Percentiles rank a stretch among this genome's conserved stretches.
Evolutionary conservation across 2,888 invertebrate species (phyloP).

Genomic region (Tinea pellionella): DNA sequence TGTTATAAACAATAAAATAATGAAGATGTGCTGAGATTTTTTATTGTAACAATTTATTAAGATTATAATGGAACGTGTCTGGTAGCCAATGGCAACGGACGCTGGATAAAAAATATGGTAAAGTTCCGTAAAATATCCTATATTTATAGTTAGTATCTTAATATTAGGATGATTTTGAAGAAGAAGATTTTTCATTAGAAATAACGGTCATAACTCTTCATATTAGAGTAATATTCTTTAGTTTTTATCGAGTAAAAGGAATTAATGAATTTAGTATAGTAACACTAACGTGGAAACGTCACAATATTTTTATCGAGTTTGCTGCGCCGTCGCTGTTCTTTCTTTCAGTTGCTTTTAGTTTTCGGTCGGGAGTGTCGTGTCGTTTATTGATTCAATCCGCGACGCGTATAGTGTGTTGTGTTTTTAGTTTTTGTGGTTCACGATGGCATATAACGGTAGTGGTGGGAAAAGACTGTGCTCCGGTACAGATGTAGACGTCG

Average conservation of each 20-base stretch:
- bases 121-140: too few relatives aligned
- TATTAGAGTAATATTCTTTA: too few relatives aligned
- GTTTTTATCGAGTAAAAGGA: not conserved
- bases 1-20: too few relatives aligned
- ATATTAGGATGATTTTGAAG: too few relatives aligned
- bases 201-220: too few relatives aligned
- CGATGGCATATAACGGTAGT: slow-evolving; percentile 79
- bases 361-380: not conserved
- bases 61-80: too few relatives aligned
- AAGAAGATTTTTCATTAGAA: too few relatives aligned
- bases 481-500: slow-evolving; percentile 60
- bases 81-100: not conserved
- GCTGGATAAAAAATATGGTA: too few relatives aligned
- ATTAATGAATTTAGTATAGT: not conserved
- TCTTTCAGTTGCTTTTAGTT: not conserved
- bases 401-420: slow-evolving; percentile 10
- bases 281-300: not conserved
- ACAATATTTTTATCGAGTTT: not conserved
- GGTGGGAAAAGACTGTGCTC: slow-evolving; percentile 69
- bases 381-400: not conserved
- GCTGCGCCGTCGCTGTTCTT: slow-evolving; percentile 3
- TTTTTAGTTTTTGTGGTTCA: slow-evolving; percentile 42
- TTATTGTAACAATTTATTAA: too few relatives aligned
- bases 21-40: too few relatives aligned
- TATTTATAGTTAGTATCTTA: too few relatives aligned